Conservation (phyloP, 2,888 invertebrate species). For the Carpatolechia fugitivella region DNA sequence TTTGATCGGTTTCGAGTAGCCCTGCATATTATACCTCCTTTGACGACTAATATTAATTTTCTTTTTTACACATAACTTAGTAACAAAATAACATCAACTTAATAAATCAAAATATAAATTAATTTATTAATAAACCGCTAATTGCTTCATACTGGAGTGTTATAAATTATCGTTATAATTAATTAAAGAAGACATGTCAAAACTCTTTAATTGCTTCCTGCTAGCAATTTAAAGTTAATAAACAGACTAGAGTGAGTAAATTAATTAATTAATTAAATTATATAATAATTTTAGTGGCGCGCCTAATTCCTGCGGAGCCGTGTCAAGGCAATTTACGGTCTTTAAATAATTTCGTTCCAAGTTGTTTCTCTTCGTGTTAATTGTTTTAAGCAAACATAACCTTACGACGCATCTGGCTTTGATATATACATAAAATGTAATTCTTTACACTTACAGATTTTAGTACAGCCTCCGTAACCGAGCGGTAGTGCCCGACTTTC, state of each 20-base stretch:
- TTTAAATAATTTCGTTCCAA: constrained; percentile 20
- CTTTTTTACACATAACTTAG: neutral
- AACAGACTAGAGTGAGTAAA: constrained; percentile 7
- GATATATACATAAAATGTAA: no score
- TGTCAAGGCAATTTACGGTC: constrained; percentile 25
- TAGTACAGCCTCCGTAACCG: no score
- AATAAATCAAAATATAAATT: neutral
- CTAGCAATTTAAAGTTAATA: constrained; percentile 13
- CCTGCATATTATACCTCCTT: no score
- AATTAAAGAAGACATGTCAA: constrained; percentile 9
- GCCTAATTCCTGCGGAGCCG: neutral
- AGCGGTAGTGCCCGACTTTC: no score
- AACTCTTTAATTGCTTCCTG: constrained; percentile 13
- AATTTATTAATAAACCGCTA: neutral
- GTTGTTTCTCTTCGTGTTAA: constrained; percentile 22
- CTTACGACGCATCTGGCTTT: no score
- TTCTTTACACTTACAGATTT: no score
- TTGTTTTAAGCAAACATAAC: neutral
- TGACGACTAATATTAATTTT: no score
- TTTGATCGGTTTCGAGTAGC: no score
- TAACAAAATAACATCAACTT: neutral
- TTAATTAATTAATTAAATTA: constrained; percentile 17
- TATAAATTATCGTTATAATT: neutral
- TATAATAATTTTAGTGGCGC: neutral
- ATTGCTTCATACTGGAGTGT: neutral